These are phyloP conservation scores for Bicyclus anynana DNA, from an alignment of 1,140 invertebrate genomes.

Conservation along the genomic window DNA sequence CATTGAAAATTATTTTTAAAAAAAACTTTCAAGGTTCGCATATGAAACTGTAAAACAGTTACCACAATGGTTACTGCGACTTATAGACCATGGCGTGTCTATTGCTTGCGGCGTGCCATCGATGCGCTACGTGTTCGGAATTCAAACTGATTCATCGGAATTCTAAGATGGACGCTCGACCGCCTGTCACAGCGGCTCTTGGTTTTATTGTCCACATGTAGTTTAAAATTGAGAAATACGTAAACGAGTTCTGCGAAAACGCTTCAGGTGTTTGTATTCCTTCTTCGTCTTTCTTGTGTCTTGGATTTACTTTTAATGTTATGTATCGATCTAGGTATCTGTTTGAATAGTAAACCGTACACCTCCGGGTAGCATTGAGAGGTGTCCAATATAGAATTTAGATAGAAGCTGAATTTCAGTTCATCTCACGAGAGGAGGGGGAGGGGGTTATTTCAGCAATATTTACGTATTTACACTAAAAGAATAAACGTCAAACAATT, in stretches of 20 bases:
- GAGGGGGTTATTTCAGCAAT: no score
- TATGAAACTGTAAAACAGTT: not conserved
- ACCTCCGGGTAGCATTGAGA: no score
- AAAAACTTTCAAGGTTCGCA: no score
- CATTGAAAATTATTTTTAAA: no score
- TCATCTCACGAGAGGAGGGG: no score
- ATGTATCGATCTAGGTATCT: not conserved
- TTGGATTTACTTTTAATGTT: not conserved
- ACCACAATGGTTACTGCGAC: not conserved
- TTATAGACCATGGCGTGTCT: conserved; percentile 6
- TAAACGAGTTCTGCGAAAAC: conserved; percentile 35
- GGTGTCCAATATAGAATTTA: no score
- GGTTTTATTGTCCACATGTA: conserved; percentile 29
- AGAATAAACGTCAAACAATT: no score
- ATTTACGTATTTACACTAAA: no score
- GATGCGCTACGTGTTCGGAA: conserved; percentile 55
- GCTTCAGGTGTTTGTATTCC: conserved; percentile 22
- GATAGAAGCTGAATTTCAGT: no score
- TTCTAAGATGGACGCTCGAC: conserved; percentile 50
- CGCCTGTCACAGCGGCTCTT: conserved; percentile 38
- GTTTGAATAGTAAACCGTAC: no score
- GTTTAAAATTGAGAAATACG: conserved; percentile 29
- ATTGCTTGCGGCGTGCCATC: conserved; percentile 12
- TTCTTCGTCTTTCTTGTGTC: not conserved
- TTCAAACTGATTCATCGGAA: conserved; percentile 61